phyloP scores from a whole-genome alignment of 2,113 vertebrate species.

The Psilopsiagon aymara region DNA sequence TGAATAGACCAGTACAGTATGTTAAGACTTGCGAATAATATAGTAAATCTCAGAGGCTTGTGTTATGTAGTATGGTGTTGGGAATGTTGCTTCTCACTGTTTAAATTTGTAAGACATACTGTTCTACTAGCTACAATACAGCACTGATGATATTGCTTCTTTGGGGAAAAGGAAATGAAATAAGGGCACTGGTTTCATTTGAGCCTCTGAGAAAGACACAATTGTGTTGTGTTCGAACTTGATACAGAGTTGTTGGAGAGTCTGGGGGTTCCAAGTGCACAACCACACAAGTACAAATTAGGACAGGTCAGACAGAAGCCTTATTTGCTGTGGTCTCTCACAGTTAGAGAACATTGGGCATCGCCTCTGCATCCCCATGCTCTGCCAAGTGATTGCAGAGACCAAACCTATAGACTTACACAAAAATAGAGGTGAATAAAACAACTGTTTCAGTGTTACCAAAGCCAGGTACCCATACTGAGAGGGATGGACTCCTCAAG shows the following conservation, averaged over 20 bases:
- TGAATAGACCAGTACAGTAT: constrained; percentile 20
- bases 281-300: rapidly evolving
- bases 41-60: neutral
- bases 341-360: neutral
- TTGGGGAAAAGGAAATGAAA: neutral
- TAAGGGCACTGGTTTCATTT: neutral
- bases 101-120: neutral
- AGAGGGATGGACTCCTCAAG: neutral
- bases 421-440: neutral
- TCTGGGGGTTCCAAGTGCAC: rapidly evolving
- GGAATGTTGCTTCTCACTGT: neutral
- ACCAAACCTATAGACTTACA: neutral
- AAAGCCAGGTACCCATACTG: neutral
- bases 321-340: neutral
- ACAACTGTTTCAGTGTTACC: neutral
- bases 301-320: neutral
- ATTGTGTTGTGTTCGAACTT: neutral
- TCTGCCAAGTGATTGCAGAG: neutral
- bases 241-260: neutral
- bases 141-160: neutral
- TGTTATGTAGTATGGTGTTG: neutral
- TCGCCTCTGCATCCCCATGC: neutral
- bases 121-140: neutral
- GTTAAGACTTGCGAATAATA: neutral
- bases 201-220: neutral